Conservation (phyloP, 1,140 invertebrate genomes). For the Eriosoma lanigerum region DNA sequence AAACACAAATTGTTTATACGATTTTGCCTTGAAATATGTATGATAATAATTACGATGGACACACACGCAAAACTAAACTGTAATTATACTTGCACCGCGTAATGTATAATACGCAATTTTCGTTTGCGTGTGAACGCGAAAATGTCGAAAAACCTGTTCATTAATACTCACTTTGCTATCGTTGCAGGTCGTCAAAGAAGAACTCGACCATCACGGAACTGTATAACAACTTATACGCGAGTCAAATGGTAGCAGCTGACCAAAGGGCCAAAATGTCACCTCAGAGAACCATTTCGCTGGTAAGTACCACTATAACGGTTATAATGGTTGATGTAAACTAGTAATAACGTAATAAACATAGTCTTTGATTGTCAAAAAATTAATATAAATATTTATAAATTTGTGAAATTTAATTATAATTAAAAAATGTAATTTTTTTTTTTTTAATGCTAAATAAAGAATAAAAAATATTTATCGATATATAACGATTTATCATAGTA, state of each 20-base stretch:
- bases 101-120: not conserved
- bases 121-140: not conserved
- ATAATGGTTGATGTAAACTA: too few species aligned
- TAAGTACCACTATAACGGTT: conserved; percentile 53
- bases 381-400: too few species aligned
- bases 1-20: not conserved
- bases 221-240: conserved; percentile 42
- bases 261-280: conserved; percentile 45
- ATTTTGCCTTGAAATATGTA: not conserved
- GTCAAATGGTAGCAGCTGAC: conserved; percentile 46
- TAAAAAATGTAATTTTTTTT: too few species aligned
- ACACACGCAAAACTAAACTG: conserved; percentile 23
- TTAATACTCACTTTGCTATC: conserved; percentile 11
- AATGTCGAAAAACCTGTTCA: conserved; percentile 42
- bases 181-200: conserved; percentile 46
- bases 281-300: conserved; percentile 56
- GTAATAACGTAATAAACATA: too few species aligned
- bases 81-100: not conserved
- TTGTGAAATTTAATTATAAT: too few species aligned
- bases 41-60: conserved; percentile 5
- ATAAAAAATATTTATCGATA: too few species aligned
- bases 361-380: too few species aligned
- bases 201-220: conserved; percentile 37
- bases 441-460: too few species aligned
- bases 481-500: too few species aligned